Base-by-base conservation (phyloP, 2,797 vertebrate genomes). In the Delichon dasypus region DNA sequence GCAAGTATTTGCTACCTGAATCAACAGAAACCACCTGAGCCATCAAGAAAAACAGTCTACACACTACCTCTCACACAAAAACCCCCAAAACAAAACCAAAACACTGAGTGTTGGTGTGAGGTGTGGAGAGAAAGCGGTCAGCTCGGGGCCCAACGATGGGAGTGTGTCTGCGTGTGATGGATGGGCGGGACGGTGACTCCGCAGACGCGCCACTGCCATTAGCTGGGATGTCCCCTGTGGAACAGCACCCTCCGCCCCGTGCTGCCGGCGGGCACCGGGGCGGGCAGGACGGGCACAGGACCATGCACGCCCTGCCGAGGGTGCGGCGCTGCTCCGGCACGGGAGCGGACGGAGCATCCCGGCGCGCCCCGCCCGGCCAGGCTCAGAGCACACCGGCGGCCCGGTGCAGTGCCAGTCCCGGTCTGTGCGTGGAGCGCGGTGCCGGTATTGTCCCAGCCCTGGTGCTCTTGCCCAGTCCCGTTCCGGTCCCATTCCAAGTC, bases 51-150 rank as follows among this genome's bases (percentile, higher is more conserved):
- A 36, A 0, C 29, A 22, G 16, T 2, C 15, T 1, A 7, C 0
- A 54, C 7, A 0, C n/a, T 15, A 1, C 11, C 4, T 22, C 7
- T 45, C 25, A 50, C 16, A 16, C 27, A 3, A 20, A 34, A 7
- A 45, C 0, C 2, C 47, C 47, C n/a, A 7, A 17, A 67, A 23
- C 34, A 44, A 75, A 60, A n/a, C 10, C 32, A 7, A 9, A 47
- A 13, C 2, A 26, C 47, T 0, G 40, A 12, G 20, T 4, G 42
- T 3, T 2, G 14, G 15, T 1, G 50, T 1, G 44, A 2, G 27
- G 62, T 2, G 25, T 0, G n/a, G 53, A 20, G 29, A 7, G 22
- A 8, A 7, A 30, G 40, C 1, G 26, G 40, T 1, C 40, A 21
- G 36, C 38, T 4, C 2, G 4, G 42, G 2, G 30, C 36, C 32